phyloP scores from a whole-genome alignment of 2,888 invertebrate genomes.

The Drosophila atripex region DNA sequence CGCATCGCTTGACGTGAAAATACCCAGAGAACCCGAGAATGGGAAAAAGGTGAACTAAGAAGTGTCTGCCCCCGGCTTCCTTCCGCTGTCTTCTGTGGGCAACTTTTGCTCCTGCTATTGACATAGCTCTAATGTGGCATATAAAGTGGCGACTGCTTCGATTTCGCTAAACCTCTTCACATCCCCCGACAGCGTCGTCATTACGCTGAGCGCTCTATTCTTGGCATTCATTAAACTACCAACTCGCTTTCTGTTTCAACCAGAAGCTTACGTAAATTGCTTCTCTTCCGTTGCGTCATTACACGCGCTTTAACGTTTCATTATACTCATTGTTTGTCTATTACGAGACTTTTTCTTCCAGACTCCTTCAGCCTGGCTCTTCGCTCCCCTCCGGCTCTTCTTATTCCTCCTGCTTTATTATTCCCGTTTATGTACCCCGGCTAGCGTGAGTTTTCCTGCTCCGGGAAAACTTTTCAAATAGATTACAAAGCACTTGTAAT shows the following conservation, averaged over 20 bases:
- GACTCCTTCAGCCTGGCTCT: constrained; percentile 16
- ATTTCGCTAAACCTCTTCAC: constrained; percentile 19
- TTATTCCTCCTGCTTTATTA: constrained; percentile 23
- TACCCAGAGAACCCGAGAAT: constrained; percentile 9
- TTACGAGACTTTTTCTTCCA: constrained; percentile 48
- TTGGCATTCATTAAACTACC: constrained; percentile 45
- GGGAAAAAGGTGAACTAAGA: too few relatives aligned
- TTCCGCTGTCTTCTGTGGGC: constrained; percentile 24
- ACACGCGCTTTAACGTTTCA: constrained; percentile 55
- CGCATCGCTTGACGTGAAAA: constrained; percentile 58
- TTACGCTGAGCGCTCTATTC: constrained; percentile 57
- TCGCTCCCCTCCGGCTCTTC: not conserved
- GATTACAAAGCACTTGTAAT: constrained; percentile 72
- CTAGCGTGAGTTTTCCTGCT: constrained; percentile 31
- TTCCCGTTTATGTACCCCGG: constrained; percentile 15
- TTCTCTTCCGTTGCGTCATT: constrained; percentile 63
- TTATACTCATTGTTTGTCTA: constrained; percentile 72
- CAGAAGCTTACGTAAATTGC: constrained; percentile 63
- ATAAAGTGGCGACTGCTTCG: constrained; percentile 46
- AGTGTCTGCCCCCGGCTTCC: constrained; percentile 17
- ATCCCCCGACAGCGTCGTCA: constrained; percentile 34
- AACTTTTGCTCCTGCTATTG: constrained; percentile 53
- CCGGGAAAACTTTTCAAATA: constrained; percentile 64
- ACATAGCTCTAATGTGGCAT: constrained; percentile 54
- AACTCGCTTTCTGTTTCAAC: constrained; percentile 23